Evolutionary conservation across 2,113 vertebrate species (phyloP).

Genomic region (Podocnemis expansa): DNA sequence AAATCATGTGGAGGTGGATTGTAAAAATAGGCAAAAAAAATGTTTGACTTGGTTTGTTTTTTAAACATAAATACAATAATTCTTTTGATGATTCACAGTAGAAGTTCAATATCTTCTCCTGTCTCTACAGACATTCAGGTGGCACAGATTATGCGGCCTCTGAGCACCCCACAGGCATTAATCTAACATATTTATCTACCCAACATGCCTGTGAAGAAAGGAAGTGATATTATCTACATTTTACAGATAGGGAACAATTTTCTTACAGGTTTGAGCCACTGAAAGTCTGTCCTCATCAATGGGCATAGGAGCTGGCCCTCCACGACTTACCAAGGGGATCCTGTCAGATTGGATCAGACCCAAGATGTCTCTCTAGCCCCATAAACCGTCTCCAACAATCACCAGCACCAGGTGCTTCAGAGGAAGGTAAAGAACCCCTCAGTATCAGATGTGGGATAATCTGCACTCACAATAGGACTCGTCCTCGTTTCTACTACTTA

Average conservation of each 20-base stretch:
- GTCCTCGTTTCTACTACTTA: not conserved
- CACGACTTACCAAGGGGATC: not conserved
- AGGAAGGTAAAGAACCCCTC: not conserved
- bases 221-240: not conserved
- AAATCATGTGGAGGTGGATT: not conserved
- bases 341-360: constrained; percentile 11
- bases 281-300: not conserved
- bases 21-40: not conserved
- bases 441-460: not conserved
- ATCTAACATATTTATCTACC: not conserved
- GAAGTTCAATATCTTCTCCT: not conserved
- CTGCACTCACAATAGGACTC: not conserved
- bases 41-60: not conserved
- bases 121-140: not conserved
- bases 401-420: not conserved
- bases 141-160: not conserved
- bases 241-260: not conserved
- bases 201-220: not conserved
- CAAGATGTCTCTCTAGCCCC: not conserved
- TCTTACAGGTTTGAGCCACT: not conserved
- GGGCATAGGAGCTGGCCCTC: not conserved
- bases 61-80: not conserved
- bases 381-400: not conserved
- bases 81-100: not conserved
- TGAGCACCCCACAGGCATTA: not conserved